A percentile compares a stretch with the other conserved stretches of the same genome.
phyloP scores from a whole-genome alignment of 2,113 vertebrate genomes.

The Mustelus asterias region DNA sequence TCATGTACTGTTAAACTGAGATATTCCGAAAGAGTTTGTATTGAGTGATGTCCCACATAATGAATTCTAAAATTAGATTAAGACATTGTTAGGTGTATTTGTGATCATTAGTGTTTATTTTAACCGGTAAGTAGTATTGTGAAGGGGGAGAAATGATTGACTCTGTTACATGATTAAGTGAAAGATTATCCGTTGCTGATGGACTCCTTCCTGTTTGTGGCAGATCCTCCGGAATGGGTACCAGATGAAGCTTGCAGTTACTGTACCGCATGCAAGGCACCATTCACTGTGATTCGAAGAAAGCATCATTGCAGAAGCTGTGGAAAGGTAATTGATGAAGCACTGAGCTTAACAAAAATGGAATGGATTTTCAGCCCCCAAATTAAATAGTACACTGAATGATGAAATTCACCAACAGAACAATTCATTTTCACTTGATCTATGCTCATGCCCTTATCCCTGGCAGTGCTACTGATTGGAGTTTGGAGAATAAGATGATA shows the following conservation, averaged over 20 bases:
- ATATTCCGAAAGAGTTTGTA: background rate
- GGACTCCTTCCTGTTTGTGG: constrained; percentile 40
- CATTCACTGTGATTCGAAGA: constrained; percentile 93
- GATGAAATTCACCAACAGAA: background rate
- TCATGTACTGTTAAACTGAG: background rate
- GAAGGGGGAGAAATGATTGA: background rate
- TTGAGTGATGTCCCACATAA: background rate
- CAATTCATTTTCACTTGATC: background rate
- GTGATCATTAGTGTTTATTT: background rate
- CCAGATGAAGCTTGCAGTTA: constrained; percentile 87
- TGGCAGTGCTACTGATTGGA: background rate
- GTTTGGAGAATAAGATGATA: background rate
- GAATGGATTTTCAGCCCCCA: background rate
- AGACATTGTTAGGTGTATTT: background rate
- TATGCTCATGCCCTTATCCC: background rate
- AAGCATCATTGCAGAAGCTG: constrained; percentile 98
- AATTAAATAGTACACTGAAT: background rate
- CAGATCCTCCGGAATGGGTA: constrained; percentile 96
- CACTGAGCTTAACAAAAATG: background rate
- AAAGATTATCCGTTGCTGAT: background rate
- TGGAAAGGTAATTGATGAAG: constrained; percentile 71
- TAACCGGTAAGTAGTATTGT: background rate
- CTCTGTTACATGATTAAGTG: background rate
- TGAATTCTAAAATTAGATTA: background rate
- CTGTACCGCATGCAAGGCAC: constrained; percentile 89